A percentile compares a stretch with the other conserved stretches of the same genome.
phyloP scores from a whole-genome alignment of 2,888 invertebrate species.

The Calliphora vomitoria region DNA sequence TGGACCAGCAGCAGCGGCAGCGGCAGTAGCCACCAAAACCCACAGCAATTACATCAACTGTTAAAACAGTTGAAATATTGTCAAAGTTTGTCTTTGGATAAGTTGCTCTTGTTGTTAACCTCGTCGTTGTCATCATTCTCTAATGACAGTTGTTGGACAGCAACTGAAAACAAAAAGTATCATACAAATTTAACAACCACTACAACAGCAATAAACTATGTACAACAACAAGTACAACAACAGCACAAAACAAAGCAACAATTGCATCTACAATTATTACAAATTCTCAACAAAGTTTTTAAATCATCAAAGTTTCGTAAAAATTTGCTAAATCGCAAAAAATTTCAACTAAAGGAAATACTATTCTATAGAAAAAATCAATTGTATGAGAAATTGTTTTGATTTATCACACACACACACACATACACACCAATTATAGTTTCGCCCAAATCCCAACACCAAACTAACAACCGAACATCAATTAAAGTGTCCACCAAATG shows the following conservation, averaged over 20 bases:
- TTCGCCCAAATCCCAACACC: not conserved
- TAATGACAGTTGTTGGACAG: slow-evolving; percentile 51
- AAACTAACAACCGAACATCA: not conserved
- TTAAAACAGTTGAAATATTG: slow-evolving; percentile 55
- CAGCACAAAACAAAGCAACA: slow-evolving; percentile 42
- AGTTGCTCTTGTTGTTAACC: slow-evolving; percentile 59
- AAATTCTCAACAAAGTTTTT: slow-evolving; percentile 48
- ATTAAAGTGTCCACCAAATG: slow-evolving; percentile 10
- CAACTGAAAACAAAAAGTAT: slow-evolving; percentile 21
- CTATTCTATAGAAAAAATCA: slow-evolving; percentile 16
- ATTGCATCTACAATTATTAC: slow-evolving; percentile 44
- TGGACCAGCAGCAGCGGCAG: not conserved
- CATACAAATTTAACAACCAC: slow-evolving; percentile 11
- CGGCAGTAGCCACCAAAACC: slow-evolving; percentile 44
- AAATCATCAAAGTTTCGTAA: slow-evolving; percentile 56
- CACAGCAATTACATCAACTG: slow-evolving; percentile 58
- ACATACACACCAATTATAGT: not conserved
- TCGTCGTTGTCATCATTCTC: slow-evolving; percentile 22
- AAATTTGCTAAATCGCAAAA: slow-evolving; percentile 57
- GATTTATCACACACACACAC: slow-evolving; percentile 8
- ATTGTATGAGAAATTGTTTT: slow-evolving; percentile 50
- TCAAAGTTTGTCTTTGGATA: slow-evolving; percentile 51
- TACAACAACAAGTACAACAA: slow-evolving; percentile 25
- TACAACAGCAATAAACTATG: slow-evolving; percentile 50
- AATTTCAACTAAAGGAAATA: slow-evolving; percentile 32